phyloP scores from a whole-genome alignment of 2,888 invertebrate species.

The Theodoxus fluviatilis region DNA sequence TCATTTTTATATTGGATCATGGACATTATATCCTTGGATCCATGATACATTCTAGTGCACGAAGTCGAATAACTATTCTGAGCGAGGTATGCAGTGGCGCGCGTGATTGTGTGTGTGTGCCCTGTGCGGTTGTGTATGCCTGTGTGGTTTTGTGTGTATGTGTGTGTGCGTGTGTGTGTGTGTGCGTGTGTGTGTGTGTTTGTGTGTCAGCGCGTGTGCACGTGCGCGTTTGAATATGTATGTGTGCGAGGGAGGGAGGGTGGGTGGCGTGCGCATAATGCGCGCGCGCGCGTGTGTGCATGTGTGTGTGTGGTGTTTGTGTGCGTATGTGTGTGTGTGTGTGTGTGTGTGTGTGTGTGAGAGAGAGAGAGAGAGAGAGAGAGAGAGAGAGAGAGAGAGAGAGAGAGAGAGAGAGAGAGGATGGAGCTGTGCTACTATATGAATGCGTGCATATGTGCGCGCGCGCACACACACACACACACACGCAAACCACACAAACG shows the following conservation, averaged over 20 bases:
- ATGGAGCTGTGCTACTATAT: background rate
- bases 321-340: background rate
- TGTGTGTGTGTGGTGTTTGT: background rate
- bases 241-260: too few relatives aligned
- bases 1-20: too few relatives aligned
- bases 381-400: conserved; percentile 2
- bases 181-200: background rate
- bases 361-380: background rate
- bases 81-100: too few relatives aligned
- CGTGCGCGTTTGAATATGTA: background rate
- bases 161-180: conserved; percentile 1
- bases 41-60: too few relatives aligned
- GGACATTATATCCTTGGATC: too few relatives aligned
- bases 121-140: background rate
- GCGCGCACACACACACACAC: background rate
- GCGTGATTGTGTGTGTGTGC: too few relatives aligned
- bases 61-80: too few relatives aligned
- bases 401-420: background rate
- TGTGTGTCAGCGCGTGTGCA: background rate
- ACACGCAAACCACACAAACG: background rate
- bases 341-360: background rate
- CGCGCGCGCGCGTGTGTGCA: background rate
- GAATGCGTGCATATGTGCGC: background rate
- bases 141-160: background rate
- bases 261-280: too few relatives aligned